These are phyloP conservation scores for Chloroceryle amazona DNA, from an alignment of 2,797 vertebrate species.

Conservation along the genomic window DNA sequence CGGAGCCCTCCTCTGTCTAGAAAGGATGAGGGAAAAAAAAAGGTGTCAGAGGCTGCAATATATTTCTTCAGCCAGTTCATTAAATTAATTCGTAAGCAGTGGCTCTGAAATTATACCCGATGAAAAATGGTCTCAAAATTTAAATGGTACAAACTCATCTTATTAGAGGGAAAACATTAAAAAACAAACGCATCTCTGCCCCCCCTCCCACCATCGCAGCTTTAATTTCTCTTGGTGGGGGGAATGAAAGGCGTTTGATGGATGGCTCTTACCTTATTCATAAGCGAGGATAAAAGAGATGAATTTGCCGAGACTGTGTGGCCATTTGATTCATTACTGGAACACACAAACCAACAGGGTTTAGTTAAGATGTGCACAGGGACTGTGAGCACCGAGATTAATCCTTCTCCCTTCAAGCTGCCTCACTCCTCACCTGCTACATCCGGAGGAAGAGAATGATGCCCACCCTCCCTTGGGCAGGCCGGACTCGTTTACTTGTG, in stretches of 20 bases:
- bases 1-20: conserved; percentile 68
- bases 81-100: conserved; percentile 99
- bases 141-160: conserved; percentile 99
- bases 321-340: conserved; percentile 99
- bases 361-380: conserved; percentile 91
- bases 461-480: conserved; percentile 10
- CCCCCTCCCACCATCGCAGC: conserved; percentile 82
- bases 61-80: conserved; percentile 98
- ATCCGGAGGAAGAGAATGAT: conserved; percentile 7
- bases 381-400: conserved; percentile 89
- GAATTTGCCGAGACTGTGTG: conserved; percentile 95
- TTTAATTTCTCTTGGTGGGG: conserved; percentile 87
- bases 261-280: conserved; percentile 99
- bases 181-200: conserved; percentile 95
- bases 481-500: background rate
- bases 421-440: conserved; percentile 39
- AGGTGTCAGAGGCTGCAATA: conserved; percentile 88
- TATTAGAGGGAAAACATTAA: conserved; percentile 99
- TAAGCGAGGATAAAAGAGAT: conserved; percentile 99
- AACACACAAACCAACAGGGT: conserved; percentile 97
- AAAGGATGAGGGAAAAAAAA: conserved; percentile 54
- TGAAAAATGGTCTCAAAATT: conserved; percentile 99
- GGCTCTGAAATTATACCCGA: conserved; percentile 96
- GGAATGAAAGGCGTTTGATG: conserved; percentile 93
- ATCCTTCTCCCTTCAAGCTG: conserved; percentile 73